Conservation (phyloP, 1,140 invertebrate genomes). For the Pseudoatta argentina region DNA sequence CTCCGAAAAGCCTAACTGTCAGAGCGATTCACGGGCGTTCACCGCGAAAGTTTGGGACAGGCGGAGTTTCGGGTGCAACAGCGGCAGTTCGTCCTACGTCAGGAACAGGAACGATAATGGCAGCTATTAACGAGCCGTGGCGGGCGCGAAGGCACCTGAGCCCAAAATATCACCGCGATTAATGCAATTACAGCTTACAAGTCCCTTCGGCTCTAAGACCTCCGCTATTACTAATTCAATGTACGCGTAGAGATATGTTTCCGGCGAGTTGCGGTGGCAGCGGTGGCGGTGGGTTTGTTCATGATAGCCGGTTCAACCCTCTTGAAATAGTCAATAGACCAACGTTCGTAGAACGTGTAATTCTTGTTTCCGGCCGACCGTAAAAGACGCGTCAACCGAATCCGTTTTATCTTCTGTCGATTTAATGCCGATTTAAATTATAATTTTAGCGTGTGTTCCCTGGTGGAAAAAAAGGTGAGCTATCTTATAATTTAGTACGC, state of each 20-base stretch:
- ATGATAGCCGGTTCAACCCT: constrained; percentile 34
- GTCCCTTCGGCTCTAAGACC: constrained; percentile 80
- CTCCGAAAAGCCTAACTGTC: constrained; percentile 40
- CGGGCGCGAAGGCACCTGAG: constrained; percentile 84
- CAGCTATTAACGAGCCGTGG: constrained; percentile 84
- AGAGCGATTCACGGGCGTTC: constrained; percentile 51
- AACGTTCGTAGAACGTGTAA: not conserved
- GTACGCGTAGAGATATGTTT: constrained; percentile 68
- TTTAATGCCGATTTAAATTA: not conserved
- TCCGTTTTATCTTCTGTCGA: not conserved
- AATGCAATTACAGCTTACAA: constrained; percentile 86
- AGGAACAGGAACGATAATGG: constrained; percentile 82
- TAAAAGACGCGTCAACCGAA: not conserved
- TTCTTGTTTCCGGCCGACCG: constrained; percentile 7
- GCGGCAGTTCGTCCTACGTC: constrained; percentile 66
- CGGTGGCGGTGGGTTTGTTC: not conserved
- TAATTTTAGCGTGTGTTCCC: not conserved
- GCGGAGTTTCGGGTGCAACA: constrained; percentile 64
- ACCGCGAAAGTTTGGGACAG: constrained; percentile 66
- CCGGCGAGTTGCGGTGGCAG: constrained; percentile 41
- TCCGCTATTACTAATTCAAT: constrained; percentile 80
- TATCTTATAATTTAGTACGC: not conserved
- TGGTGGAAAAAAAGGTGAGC: not conserved
- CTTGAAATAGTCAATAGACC: constrained; percentile 36
- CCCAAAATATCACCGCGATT: constrained; percentile 86